A percentile compares a stretch with the other conserved stretches of the same genome.
Evolutionary conservation across 1,140 invertebrate genomes (phyloP).

Genomic region (Ceratina australensis): DNA sequence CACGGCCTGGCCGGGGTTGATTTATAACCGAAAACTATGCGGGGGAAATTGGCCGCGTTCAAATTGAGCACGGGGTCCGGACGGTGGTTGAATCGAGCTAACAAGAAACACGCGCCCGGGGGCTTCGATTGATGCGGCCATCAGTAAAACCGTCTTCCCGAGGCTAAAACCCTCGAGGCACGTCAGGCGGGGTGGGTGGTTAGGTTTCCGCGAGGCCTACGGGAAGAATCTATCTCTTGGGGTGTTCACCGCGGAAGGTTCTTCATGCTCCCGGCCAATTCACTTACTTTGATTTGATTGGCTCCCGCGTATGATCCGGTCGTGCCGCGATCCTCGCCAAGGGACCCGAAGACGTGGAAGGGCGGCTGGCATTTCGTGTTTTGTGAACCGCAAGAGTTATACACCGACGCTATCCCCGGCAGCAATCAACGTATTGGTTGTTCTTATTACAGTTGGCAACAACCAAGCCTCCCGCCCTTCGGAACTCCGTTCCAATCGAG

Average conservation of each 20-base stretch:
- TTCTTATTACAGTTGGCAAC: constrained; percentile 74
- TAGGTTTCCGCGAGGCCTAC: constrained; percentile 34
- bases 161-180: not conserved
- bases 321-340: constrained; percentile 29
- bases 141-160: constrained; percentile 23
- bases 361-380: constrained; percentile 63
- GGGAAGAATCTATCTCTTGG: constrained; percentile 39
- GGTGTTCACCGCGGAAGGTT: constrained; percentile 39
- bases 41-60: constrained; percentile 26
- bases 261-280: constrained; percentile 68
- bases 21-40: not conserved
- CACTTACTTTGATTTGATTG: constrained; percentile 80
- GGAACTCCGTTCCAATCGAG: constrained; percentile 47
- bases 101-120: constrained; percentile 13
- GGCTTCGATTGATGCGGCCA: constrained; percentile 28
- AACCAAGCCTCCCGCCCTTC: constrained; percentile 31
- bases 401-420: constrained; percentile 54
- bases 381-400: constrained; percentile 66
- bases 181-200: constrained; percentile 10
- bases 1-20: not conserved
- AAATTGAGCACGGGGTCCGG: constrained; percentile 15
- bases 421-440: constrained; percentile 74
- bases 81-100: constrained; percentile 10
- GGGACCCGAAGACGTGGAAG: constrained; percentile 20
- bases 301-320: constrained; percentile 67